Conservation (phyloP, 2,113 vertebrate species). For the Polypterus senegalus region DNA sequence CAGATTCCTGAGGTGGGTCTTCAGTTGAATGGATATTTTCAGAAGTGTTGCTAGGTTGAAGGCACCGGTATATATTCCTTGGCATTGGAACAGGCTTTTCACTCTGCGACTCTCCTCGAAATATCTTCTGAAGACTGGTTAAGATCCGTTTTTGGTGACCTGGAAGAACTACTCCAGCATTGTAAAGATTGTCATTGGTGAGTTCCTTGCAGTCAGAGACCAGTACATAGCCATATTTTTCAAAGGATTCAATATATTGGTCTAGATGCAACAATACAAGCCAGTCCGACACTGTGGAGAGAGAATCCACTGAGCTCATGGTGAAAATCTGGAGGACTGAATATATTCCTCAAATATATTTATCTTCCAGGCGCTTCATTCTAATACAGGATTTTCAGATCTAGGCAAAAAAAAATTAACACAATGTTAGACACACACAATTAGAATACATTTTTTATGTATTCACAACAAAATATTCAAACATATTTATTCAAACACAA, state of each 20-base stretch:
- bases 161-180: constrained; percentile 60
- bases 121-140: constrained; percentile 59
- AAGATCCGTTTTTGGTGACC: constrained; percentile 80
- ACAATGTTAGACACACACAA: no score
- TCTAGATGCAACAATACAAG: constrained; percentile 66
- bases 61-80: constrained; percentile 49
- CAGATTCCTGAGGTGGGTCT: rapidly evolving
- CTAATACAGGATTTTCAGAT: no score
- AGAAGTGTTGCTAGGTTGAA: not conserved
- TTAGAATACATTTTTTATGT: no score
- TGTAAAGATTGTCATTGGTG: constrained; percentile 43
- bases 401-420: no score
- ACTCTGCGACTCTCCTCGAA: not conserved
- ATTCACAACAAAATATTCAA: no score
- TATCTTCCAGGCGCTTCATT: no score
- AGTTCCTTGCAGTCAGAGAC: constrained; percentile 56
- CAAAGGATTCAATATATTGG: constrained; percentile 63
- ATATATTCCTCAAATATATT: no score
- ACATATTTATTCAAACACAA: no score
- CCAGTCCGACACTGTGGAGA: constrained; percentile 53
- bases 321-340: constrained; percentile 3
- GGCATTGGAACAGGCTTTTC: constrained; percentile 54
- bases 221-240: constrained; percentile 34
- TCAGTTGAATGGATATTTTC: not conserved
- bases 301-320: constrained; percentile 33